Conservation (phyloP, 2,797 vertebrate genomes). For the Leontopithecus rosalia region DNA sequence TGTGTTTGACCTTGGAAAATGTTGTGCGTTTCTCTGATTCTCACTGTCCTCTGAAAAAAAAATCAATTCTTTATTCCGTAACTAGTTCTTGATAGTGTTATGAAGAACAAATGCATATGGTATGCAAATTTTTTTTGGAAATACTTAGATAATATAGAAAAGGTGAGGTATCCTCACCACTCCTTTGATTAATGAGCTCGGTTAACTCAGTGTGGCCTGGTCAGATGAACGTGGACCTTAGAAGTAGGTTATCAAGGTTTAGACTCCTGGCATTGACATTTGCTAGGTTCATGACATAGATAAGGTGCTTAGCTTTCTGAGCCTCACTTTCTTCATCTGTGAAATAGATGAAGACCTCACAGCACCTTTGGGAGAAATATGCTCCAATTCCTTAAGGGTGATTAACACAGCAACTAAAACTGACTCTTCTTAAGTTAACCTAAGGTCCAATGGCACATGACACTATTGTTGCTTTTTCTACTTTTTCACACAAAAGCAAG, state of each 20-base stretch:
- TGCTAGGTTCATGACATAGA: background rate
- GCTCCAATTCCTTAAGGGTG: rapidly evolving
- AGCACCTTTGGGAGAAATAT: background rate
- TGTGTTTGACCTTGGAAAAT: background rate
- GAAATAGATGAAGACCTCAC: background rate
- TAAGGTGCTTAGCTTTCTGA: background rate
- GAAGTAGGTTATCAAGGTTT: background rate
- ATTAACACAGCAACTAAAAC: background rate
- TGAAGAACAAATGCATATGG: background rate
- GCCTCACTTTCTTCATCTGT: background rate
- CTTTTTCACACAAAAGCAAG: background rate
- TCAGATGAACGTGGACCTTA: background rate
- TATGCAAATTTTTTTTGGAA: background rate
- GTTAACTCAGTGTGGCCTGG: background rate
- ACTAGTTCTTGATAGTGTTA: background rate
- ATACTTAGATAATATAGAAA: background rate
- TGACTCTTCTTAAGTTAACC: background rate
- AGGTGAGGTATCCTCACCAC: rapidly evolving
- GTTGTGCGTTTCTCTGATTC: background rate
- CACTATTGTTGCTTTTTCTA: background rate
- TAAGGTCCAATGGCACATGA: background rate
- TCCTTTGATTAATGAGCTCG: background rate
- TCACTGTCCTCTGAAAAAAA: background rate
- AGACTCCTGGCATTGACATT: background rate
- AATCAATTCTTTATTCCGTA: background rate